Percentiles rank a stretch among this genome's conserved stretches.
Evolutionary conservation across 2,797 vertebrate genomes (phyloP).

Genomic region (Lindbergichthys nudifrons): DNA sequence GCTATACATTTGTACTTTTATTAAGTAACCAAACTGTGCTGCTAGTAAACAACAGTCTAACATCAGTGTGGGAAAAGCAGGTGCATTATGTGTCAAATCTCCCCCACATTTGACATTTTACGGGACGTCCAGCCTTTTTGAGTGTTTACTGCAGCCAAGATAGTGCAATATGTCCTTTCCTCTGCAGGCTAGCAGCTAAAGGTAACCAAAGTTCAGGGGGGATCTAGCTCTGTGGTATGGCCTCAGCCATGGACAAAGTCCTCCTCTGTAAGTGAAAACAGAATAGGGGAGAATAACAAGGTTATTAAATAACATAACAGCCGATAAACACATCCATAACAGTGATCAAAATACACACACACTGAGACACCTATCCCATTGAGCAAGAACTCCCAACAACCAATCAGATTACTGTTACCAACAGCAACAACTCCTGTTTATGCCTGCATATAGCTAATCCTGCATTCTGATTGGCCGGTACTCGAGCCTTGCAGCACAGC

Average conservation of each 20-base stretch:
- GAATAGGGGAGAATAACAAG: constrained; percentile 74
- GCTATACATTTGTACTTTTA: not conserved
- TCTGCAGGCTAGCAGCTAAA: constrained; percentile 19
- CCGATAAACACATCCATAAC: constrained; percentile 79
- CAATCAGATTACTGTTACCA: constrained; percentile 86
- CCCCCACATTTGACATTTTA: constrained; percentile 20
- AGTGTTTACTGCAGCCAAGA: constrained; percentile 43
- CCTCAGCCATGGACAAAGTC: constrained; percentile 6
- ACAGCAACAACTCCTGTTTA: constrained; percentile 83
- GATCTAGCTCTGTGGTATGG: not conserved
- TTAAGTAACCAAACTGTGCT: not conserved
- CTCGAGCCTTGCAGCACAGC: constrained; percentile 28
- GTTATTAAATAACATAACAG: constrained; percentile 76
- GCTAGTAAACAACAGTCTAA: constrained; percentile 36
- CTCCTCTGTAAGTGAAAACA: constrained; percentile 53
- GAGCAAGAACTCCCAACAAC: constrained; percentile 71
- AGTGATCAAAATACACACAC: constrained; percentile 77
- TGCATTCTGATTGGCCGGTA: constrained; percentile 74
- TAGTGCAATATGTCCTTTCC: constrained; percentile 24
- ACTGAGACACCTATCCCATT: constrained; percentile 72
- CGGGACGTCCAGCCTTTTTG: constrained; percentile 28
- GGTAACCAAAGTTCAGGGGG: constrained; percentile 65
- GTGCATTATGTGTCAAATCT: constrained; percentile 34
- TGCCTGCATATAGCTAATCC: constrained; percentile 65
- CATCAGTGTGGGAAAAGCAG: constrained; percentile 23